Evolutionary conservation across 2,888 invertebrate species (phyloP), one percentile per base, ranked within the genome.

Genomic region (Pterostichus niger): DNA sequence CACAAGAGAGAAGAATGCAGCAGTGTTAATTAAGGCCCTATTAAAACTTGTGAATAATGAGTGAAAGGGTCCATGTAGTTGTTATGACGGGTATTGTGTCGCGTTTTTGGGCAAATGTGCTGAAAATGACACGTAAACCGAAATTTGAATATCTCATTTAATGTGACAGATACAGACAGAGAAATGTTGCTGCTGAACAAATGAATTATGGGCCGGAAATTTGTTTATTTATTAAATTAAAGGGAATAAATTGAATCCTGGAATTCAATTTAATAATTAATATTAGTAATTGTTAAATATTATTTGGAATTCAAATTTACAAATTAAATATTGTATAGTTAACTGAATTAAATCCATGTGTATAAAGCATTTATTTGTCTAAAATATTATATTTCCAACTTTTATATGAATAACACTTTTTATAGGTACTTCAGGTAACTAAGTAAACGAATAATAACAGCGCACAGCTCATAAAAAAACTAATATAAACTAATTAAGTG

Each of bases 1-100:
- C 31, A 59, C 59, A 24, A 24, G 24, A 3, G 24, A 24, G 59
- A 59, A 64, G 64, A 64, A 64, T 64, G 35, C 64, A 64, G 33
- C 11, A 24, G 33, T 35, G 35, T 64, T 64, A 64, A 64, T 64
- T 64, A 64, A 64, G 64, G 13, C 33, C 13, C 33, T 64, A 35
- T 35, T 35, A 6, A 64, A 35, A 11, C 13, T 64, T 64, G 40
- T 9, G 64, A 64, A 64, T 64, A 64, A 64, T 64, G 64, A 64
- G n/a, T 49, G n/a, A 49, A 49, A 2, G 11, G 49, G 49, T 13
- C 49, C 40, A 40, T 40, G 13, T 13, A 49, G 49, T 49, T 49
- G 49, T 49, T 49, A 49, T 49, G 49, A 49, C 49, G 49, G 49
- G n/a, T 13, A 49, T 49, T 49, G 49, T 49, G 49, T n/a, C 5